A percentile compares a stretch with the other conserved stretches of the same genome.
Evolutionary conservation across 1,140 invertebrate species (phyloP).

Genomic region (Aplysia californica): DNA sequence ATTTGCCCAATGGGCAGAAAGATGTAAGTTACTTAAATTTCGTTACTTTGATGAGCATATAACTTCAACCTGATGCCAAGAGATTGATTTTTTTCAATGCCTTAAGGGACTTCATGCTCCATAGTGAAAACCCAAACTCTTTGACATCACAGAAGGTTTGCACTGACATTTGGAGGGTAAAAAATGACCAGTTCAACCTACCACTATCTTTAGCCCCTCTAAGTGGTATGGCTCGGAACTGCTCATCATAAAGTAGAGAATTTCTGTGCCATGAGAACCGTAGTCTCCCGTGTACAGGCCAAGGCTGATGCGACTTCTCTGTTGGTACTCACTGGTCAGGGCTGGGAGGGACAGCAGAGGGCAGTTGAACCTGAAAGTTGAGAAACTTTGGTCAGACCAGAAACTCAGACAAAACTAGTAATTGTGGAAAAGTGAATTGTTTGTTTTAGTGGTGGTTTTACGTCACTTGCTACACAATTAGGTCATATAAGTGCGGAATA

Average conservation of each 20-base stretch:
- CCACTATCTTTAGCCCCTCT: conserved; percentile 13
- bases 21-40: too few species aligned
- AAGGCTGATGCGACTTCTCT: background rate
- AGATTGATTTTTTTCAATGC: too few species aligned
- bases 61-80: too few species aligned
- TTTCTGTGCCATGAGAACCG: conserved; percentile 14
- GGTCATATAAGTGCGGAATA: too few species aligned
- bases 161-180: background rate
- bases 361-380: background rate
- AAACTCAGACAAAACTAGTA: background rate
- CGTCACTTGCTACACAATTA: too few species aligned
- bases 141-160: too few species aligned
- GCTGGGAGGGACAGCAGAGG: background rate
- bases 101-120: too few species aligned
- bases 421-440: background rate
- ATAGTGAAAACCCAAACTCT: too few species aligned
- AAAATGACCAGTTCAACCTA: background rate
- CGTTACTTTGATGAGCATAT: too few species aligned
- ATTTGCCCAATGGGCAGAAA: too few species aligned
- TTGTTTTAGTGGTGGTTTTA: too few species aligned
- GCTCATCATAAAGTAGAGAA: background rate
- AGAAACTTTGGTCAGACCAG: background rate
- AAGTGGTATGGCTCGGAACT: background rate
- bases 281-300: conserved; percentile 11
- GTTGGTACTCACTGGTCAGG: background rate